A percentile compares a stretch with the other conserved stretches of the same genome.
Evolutionary conservation across 2,113 vertebrate species (phyloP).

Genomic region (Rhabdomys dilectus): DNA sequence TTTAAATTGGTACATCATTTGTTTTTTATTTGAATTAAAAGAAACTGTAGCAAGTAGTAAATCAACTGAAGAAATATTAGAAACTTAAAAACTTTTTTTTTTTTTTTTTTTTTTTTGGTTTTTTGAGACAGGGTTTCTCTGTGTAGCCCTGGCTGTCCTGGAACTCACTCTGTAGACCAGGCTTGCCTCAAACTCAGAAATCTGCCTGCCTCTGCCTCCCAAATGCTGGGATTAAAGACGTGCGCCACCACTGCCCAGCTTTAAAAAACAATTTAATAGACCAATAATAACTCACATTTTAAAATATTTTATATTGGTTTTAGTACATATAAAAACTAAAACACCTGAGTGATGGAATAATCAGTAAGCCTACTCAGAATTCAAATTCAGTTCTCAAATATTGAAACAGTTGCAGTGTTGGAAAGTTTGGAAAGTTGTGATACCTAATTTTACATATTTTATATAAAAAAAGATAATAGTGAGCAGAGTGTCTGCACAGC

Average conservation of each 20-base stretch:
- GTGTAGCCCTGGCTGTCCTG: too few species aligned
- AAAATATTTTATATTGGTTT: neutral
- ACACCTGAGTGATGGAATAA: neutral
- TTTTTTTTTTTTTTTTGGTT: too few species aligned
- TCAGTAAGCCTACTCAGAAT: neutral
- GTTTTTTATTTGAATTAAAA: neutral
- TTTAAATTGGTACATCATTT: neutral
- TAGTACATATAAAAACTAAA: neutral
- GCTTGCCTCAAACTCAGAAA: too few species aligned
- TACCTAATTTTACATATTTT: neutral
- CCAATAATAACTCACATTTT: neutral
- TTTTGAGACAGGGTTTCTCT: too few species aligned
- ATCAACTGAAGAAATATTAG: neutral
- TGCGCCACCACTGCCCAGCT: too few species aligned
- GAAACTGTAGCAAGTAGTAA: neutral
- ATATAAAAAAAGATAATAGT: neutral
- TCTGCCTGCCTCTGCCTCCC: too few species aligned
- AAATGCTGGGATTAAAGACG: too few species aligned
- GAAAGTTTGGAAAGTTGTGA: neutral
- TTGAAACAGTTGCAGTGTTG: neutral
- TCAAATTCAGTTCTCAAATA: neutral
- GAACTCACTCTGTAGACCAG: too few species aligned
- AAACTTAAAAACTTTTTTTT: too few species aligned
- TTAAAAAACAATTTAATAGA: neutral
- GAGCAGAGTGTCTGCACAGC: neutral